Base-by-base conservation (phyloP, 2,113 vertebrate species). In the Menura novaehollandiae region DNA sequence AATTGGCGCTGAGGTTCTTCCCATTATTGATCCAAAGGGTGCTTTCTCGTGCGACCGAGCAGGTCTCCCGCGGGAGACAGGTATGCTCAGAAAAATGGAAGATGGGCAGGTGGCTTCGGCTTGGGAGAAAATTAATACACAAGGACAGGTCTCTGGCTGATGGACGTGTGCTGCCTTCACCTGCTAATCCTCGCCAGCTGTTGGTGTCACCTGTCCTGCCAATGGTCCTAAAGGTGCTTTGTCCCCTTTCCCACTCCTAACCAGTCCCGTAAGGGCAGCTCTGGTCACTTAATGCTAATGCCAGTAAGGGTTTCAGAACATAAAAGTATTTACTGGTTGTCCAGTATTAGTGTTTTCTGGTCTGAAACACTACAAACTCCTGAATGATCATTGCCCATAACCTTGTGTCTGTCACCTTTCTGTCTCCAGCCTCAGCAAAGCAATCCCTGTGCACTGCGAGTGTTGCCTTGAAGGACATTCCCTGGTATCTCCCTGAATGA, bases 81-180 rank as follows among this genome's bases (percentile, higher is more conserved):
- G 56, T 8, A 7, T 7, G 8, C 39, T 83, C 21, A 9, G 35
- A 32, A 58, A 68, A 88, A 81, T 44, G n/a, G 49, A 56, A 82
- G 74, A 56, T 10, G 37, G 85, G 84, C 93, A 86, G 77, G 91
- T 91, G 78, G 60, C 53, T 55, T 78, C 59, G 52, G 63, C 23
- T 0, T 28, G 1, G 2, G 46, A 56, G 83, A 66, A n/a, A n/a
- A 32, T 64, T n/a, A 49, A 73, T 32, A 46, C 27, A 15, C 47
- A 6, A 23, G 66, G 71, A 47, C 27, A 15, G 59, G 43, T 69
- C 66, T 64, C 30, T 7, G 3, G 46, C 64, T 71, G 81, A 44
- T 75, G 84, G 76, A 16, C 51, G 28, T 13, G 46, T 4, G 0
- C 71, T 47, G n/a, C 66, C 69, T 79, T 82, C 74, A 51, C 52